Conservation (phyloP, 2,888 invertebrate genomes). For the Oscheius sp. region DNA sequence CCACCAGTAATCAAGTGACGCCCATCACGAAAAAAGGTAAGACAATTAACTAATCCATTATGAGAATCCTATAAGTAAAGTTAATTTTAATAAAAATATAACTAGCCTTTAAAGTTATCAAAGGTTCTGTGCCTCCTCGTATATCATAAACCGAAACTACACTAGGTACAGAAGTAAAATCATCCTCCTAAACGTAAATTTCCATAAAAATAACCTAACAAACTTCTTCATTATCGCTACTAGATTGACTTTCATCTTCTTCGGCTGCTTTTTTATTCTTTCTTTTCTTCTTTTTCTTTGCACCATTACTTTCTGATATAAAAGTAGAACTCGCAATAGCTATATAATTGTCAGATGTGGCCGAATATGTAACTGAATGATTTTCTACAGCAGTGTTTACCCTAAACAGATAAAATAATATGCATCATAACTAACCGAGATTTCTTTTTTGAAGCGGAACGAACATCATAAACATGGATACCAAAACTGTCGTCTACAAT, state of each 20-base stretch:
- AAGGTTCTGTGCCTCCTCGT: constrained; percentile 40
- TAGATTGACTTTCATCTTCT: background rate
- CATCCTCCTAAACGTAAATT: constrained; percentile 6
- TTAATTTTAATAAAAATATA: background rate
- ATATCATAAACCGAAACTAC: constrained; percentile 48
- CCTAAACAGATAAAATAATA: background rate
- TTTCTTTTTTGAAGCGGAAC: constrained; percentile 46
- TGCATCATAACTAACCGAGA: constrained; percentile 12
- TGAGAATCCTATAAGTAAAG: constrained; percentile 41
- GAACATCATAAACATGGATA: constrained; percentile 46
- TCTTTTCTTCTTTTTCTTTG: background rate
- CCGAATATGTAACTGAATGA: constrained; percentile 45
- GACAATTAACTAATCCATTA: constrained; percentile 29
- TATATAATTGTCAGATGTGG: constrained; percentile 36
- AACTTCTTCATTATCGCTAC: constrained; percentile 14
- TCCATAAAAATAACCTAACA: background rate
- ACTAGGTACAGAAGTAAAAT: constrained; percentile 27
- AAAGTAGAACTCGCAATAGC: constrained; percentile 52
- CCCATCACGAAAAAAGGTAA: constrained; percentile 47
- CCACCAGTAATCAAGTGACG: constrained; percentile 44
- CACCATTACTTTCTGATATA: constrained; percentile 2
- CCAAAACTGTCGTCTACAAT: constrained; percentile 52
- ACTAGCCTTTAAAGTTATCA: constrained; percentile 42
- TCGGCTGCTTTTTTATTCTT: constrained; percentile 30
- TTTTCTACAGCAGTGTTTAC: constrained; percentile 54